Conservation (phyloP, 2,797 vertebrate species). For the Pelochelys cantorii region DNA sequence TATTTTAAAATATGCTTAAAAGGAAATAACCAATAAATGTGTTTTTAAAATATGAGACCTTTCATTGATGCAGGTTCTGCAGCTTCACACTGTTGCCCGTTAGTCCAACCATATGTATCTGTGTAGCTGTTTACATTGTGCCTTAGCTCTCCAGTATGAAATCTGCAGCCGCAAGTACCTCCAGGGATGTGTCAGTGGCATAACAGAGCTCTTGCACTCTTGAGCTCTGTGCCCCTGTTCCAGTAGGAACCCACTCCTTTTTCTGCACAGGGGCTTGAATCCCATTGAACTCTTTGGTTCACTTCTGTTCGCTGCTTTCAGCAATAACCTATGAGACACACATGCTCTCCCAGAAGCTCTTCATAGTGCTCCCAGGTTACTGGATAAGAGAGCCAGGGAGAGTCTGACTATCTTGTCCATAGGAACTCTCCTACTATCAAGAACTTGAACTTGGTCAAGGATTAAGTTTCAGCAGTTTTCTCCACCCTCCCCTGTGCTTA, state of each 20-base stretch:
- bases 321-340: neutral
- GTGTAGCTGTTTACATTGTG: neutral
- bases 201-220: neutral
- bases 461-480: neutral
- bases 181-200: neutral
- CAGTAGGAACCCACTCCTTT: neutral
- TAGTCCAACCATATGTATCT: neutral
- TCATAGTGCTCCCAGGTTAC: neutral
- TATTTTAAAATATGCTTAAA: neutral
- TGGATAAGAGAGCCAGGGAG: neutral
- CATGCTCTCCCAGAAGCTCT: neutral
- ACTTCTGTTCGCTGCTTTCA: neutral
- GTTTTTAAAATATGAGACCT: neutral
- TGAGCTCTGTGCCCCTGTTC: too few relatives aligned
- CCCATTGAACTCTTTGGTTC: neutral
- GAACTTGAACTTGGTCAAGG: neutral
- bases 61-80: neutral
- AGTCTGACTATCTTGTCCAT: neutral
- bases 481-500: neutral
- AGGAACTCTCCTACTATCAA: neutral
- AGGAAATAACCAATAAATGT: neutral
- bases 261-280: neutral
- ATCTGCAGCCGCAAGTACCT: neutral
- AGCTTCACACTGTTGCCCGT: neutral
- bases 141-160: neutral